Percentiles rank a stretch among this genome's conserved stretches.
Conservation (phyloP, 2,797 vertebrate species). For the Odontamblyopus rebecca region DNA sequence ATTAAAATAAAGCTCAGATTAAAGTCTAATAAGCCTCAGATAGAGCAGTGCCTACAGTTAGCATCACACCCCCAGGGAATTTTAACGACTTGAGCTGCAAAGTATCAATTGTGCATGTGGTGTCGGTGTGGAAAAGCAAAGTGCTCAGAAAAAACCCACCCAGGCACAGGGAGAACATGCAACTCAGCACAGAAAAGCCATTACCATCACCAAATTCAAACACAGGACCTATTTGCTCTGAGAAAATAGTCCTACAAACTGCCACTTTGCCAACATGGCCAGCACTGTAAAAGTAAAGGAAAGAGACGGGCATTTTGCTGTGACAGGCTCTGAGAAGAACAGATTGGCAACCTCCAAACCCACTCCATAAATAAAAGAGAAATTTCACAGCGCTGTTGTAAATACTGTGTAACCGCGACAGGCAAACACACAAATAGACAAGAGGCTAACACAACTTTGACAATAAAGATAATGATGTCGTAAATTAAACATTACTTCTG, state of each 20-base stretch:
- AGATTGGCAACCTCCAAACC: neutral
- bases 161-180: too few species aligned
- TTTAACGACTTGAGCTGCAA: too few species aligned
- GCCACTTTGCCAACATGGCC: too few species aligned
- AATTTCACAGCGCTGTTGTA: neutral
- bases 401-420: neutral
- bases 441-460: neutral
- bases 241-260: neutral
- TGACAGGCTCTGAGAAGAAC: neutral
- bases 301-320: neutral
- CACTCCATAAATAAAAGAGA: neutral
- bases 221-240: neutral
- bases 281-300: neutral
- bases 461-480: neutral
- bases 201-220: too few species aligned
- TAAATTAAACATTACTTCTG: constrained; percentile 1
- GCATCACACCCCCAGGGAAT: too few species aligned
- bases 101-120: neutral
- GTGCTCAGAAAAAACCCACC: too few species aligned
- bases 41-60: too few species aligned
- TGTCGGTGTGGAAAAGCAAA: neutral
- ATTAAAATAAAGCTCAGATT: too few species aligned
- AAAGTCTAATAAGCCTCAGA: too few species aligned
- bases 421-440: neutral
- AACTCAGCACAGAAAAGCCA: too few species aligned